Base-by-base conservation (phyloP, 92 coral and sea anemone genomes). In the Nematostella vectensis region DNA sequence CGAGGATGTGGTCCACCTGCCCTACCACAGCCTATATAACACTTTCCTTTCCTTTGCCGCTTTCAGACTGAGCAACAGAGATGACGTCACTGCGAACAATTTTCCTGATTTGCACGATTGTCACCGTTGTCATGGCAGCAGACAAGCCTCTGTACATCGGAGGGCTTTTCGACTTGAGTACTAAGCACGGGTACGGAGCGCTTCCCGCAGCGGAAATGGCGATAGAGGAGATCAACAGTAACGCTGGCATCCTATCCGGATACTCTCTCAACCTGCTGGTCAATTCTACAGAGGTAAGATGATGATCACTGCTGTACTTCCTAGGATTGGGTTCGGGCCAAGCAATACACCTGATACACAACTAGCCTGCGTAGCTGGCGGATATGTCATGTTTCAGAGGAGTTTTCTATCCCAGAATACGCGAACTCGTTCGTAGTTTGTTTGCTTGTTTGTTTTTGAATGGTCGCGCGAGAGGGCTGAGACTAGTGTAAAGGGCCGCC, bases 151-250 rank as follows among this genome's bases (percentile, higher is more conserved):
- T 89, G 45, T 85, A 77, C 55, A 62, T 89, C 21, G 97, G 97
- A 26, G 95, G 81, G 31, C 74, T 89, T 53, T 85, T 89, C 57
- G 78, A 89, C 42, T 52, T 89, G 43, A 42, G 55, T 11, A 29
- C 15, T 0, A 56, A 61, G 55, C 66, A 62, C 27, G 89, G 89
- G 2, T 81, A 69, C 62, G 78, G 95, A 0, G 67, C 62, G 0
- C 69, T 89, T 1, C 89, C 95, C 2, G 82, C 85, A 50, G 89
- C 95, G 0, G 43, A 74, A 31, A 55, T 75, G 48, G 97, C 97
- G 0, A 54, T 89, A 11, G 85, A 70, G 0, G 89, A 89, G 30
- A 75, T 89, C 24, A 88, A 88, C 65, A 77, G 71, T 24, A 79
- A 36, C 59, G 50, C 66, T 1, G 19, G 10, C 15, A 55, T 74